Evolutionary conservation across 2,888 invertebrate species (phyloP).

Genomic region (Lasioglossum calceatum): DNA sequence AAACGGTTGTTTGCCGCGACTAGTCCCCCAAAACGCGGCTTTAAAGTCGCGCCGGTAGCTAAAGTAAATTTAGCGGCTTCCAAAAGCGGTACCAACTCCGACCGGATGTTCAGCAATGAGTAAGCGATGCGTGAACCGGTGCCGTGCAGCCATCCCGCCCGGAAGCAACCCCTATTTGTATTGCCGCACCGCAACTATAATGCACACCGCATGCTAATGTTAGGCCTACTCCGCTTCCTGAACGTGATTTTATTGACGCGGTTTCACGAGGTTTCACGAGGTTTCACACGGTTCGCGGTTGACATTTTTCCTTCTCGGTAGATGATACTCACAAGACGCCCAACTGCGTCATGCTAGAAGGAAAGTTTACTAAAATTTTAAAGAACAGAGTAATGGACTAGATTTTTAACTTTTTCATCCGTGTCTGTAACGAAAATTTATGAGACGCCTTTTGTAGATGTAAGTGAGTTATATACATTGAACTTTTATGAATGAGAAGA

Average conservation of each 20-base stretch:
- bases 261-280: slow-evolving; percentile 19
- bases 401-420: no score
- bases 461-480: no score
- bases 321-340: not conserved
- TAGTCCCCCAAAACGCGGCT: slow-evolving; percentile 55
- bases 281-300: slow-evolving; percentile 5
- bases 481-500: no score
- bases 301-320: not conserved
- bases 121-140: slow-evolving; percentile 77
- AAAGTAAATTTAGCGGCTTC: slow-evolving; percentile 75
- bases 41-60: slow-evolving; percentile 68
- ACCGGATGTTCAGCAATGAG: slow-evolving; percentile 74
- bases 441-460: no score
- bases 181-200: slow-evolving; percentile 66
- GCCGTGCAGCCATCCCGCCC: slow-evolving; percentile 65
- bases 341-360: not conserved
- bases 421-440: no score
- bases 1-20: slow-evolving; percentile 64
- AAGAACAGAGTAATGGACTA: not conserved
- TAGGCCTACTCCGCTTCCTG: slow-evolving; percentile 29
- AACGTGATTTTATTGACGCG: slow-evolving; percentile 29
- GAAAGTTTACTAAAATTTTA: not conserved
- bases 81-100: slow-evolving; percentile 67
- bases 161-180: slow-evolving; percentile 73
- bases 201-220: slow-evolving; percentile 64